Conservation (phyloP, 1,140 invertebrate genomes). For the Thereuonema tuberculata region DNA sequence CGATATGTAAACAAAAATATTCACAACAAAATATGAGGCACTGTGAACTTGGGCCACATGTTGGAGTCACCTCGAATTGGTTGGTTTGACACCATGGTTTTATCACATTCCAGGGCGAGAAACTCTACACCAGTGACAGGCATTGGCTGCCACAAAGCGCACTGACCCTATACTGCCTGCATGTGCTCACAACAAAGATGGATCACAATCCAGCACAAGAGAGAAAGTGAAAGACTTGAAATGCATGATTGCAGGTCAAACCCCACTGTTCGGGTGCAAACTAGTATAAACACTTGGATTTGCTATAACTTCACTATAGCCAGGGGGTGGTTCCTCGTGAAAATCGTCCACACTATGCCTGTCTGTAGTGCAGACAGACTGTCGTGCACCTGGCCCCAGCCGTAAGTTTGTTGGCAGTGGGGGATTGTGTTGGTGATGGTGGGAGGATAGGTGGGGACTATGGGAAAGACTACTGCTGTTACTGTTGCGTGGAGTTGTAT, state of each 20-base stretch:
- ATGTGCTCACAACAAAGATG: not conserved
- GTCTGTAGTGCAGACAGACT: not conserved
- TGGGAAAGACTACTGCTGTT: constrained; percentile 3
- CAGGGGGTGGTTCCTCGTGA: not conserved
- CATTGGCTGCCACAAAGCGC: constrained; percentile 13
- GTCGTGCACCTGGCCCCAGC: not conserved
- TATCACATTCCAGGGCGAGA: too few species aligned
- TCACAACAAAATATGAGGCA: constrained; percentile 13
- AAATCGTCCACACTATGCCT: too few species aligned
- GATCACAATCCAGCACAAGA: constrained; percentile 1
- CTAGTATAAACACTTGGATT: constrained; percentile 1
- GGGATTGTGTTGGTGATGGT: not conserved
- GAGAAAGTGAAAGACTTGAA: constrained; percentile 2
- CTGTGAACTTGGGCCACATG: constrained; percentile 8
- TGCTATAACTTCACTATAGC: constrained; percentile 4
- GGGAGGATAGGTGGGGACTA: not conserved
- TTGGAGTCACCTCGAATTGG: not conserved
- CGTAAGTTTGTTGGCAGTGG: not conserved
- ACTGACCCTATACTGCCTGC: constrained; percentile 10
- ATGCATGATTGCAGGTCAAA: not conserved
- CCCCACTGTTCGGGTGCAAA: not conserved
- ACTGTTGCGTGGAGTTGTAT: not conserved
- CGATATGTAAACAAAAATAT: constrained; percentile 12
- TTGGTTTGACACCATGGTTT: constrained; percentile 6
- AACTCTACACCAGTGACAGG: too few species aligned